phyloP scores from a whole-genome alignment of 2,113 vertebrate genomes.

The Chunga burmeisteri region DNA sequence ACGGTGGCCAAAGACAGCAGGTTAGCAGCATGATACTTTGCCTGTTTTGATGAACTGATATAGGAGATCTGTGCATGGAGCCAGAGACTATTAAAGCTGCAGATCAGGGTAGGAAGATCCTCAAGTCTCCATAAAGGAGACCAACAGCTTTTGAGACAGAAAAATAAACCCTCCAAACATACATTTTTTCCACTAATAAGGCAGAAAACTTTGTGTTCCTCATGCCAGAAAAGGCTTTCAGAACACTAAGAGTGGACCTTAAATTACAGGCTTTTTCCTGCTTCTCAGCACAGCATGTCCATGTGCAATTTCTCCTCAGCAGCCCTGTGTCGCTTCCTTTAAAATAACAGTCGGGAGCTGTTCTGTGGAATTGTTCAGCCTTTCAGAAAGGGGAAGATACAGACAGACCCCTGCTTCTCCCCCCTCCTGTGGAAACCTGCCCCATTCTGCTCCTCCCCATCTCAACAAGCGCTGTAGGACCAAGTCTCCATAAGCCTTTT shows the following conservation, averaged over 20 bases:
- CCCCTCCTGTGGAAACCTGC: background rate
- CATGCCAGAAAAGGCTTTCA: constrained; percentile 5
- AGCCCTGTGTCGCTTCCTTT: constrained; percentile 13
- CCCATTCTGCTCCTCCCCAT: background rate
- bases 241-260: background rate
- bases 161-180: background rate
- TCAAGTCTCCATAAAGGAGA: background rate
- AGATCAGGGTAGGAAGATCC: background rate
- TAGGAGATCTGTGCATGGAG: background rate
- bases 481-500: background rate
- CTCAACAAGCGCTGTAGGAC: background rate
- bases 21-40: background rate
- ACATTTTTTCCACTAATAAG: background rate
- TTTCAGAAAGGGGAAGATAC: background rate
- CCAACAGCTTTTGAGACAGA: background rate
- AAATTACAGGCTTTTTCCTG: constrained; percentile 62
- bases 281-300: constrained; percentile 19
- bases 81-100: background rate
- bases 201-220: background rate
- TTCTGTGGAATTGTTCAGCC: constrained; percentile 2
- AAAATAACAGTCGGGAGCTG: background rate
- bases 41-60: background rate
- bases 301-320: constrained; percentile 9
- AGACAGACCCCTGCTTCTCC: background rate
- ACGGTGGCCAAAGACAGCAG: background rate